Percentiles rank a stretch among this genome's conserved stretches.
Evolutionary conservation across 1,140 invertebrate species (phyloP).

Genomic region (Pissodes strobi): DNA sequence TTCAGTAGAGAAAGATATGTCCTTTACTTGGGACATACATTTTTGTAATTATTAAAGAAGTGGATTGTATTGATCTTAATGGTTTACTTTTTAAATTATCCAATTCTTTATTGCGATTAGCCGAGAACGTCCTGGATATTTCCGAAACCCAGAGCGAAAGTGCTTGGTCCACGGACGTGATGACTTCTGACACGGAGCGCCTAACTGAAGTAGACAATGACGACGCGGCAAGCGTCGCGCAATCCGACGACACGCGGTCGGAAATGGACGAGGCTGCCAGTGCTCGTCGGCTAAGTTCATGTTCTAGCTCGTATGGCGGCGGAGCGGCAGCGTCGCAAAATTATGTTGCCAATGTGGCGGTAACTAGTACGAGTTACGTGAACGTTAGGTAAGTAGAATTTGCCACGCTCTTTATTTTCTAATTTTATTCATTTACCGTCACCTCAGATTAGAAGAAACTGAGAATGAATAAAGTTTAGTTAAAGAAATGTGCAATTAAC

Average conservation of each 20-base stretch:
- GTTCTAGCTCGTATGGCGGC: constrained; percentile 41
- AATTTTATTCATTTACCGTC: too few relatives aligned
- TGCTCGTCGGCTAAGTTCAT: constrained; percentile 39
- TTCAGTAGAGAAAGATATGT: too few relatives aligned
- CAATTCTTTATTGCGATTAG: too few relatives aligned
- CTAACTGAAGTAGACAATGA: constrained; percentile 87
- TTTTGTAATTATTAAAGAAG: too few relatives aligned
- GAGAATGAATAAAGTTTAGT: too few relatives aligned
- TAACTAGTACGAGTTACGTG: constrained; percentile 17
- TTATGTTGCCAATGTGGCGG: constrained; percentile 28
- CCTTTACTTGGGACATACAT: too few relatives aligned
- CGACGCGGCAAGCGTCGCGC: constrained; percentile 74
- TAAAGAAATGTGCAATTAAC: too few relatives aligned
- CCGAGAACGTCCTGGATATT: constrained; percentile 65
- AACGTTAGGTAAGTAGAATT: constrained; percentile 11
- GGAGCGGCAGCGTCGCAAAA: constrained; percentile 8
- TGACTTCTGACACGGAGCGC: constrained; percentile 92
- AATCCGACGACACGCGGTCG: constrained; percentile 74
- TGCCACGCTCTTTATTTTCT: too few relatives aligned
- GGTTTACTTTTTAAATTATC: too few relatives aligned
- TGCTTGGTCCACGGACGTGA: constrained; percentile 96
- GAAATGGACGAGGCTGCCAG: constrained; percentile 59
- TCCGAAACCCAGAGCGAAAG: constrained; percentile 91
- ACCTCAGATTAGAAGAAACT: too few relatives aligned
- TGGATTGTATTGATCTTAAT: not conserved